Evolutionary conservation across 2,797 vertebrate genomes (phyloP).

Genomic region (Mormyrus proboscirostris): DNA sequence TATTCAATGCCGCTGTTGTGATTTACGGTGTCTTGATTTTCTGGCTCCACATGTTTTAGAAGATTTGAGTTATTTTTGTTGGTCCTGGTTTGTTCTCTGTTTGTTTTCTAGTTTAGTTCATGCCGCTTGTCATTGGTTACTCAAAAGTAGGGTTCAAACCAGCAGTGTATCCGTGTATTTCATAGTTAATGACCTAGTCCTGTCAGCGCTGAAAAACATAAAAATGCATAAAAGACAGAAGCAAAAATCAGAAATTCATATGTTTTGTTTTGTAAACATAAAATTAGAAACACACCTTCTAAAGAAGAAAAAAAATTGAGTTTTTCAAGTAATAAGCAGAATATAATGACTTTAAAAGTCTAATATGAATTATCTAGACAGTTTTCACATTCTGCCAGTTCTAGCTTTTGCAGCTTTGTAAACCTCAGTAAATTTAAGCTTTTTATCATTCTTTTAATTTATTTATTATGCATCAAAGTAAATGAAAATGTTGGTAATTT

Average conservation of each 20-base stretch:
- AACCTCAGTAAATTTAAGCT: background rate
- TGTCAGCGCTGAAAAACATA: background rate
- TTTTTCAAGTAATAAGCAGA: background rate
- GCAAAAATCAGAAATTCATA: background rate
- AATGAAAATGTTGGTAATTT: background rate
- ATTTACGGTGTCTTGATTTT: background rate
- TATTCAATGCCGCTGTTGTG: background rate
- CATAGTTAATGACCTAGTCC: background rate
- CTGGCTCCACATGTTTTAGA: background rate
- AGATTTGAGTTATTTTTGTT: background rate
- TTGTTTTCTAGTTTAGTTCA: background rate
- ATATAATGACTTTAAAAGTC: background rate
- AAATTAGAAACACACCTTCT: background rate
- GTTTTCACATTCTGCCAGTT: background rate
- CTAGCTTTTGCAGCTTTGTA: background rate
- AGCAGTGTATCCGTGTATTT: background rate
- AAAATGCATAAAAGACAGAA: background rate
- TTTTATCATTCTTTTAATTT: background rate
- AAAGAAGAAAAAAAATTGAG: background rate
- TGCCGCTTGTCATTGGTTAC: background rate
- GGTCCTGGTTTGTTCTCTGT: background rate
- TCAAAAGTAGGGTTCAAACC: background rate
- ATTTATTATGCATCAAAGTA: background rate
- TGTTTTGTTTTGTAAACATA: background rate
- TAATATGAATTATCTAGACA: background rate